phyloP scores from a whole-genome alignment of 30 jellyfish, hydroid and myxozoan species.

The Hydractinia symbiolongicarpus region DNA sequence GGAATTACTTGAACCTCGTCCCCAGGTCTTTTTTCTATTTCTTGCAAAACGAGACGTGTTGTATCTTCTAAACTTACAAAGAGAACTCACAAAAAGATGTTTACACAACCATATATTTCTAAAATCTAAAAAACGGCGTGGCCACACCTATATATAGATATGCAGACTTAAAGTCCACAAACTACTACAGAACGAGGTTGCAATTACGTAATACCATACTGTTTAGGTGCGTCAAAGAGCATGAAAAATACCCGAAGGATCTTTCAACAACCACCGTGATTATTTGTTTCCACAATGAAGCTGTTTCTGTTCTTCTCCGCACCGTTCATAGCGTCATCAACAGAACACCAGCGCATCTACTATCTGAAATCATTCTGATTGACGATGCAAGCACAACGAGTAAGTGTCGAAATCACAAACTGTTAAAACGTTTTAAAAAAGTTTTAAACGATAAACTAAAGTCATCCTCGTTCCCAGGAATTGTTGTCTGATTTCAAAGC shows the following conservation, averaged over 20 bases:
- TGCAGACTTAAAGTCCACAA: no score
- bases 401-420: neutral
- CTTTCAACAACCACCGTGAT: slow-evolving; percentile 29
- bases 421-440: no score
- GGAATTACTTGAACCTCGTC: no score
- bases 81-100: no score
- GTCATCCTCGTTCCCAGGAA: neutral
- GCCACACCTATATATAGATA: no score
- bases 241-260: neutral
- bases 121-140: no score
- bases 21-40: no score
- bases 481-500: no score
- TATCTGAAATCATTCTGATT: slow-evolving; percentile 19
- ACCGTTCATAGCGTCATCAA: slow-evolving; percentile 34
- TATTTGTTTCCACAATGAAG: slow-evolving; percentile 37
- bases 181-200: no score
- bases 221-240: slow-evolving; percentile 1
- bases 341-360: slow-evolving; percentile 27
- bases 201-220: neutral
- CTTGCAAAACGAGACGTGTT: no score
- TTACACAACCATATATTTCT: no score
- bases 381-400: slow-evolving; percentile 28
- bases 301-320: slow-evolving; percentile 23
- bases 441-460: neutral
- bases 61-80: no score